Evolutionary conservation across 2,888 invertebrate species (phyloP).

Genomic region (Conops quadrifasciatus): DNA sequence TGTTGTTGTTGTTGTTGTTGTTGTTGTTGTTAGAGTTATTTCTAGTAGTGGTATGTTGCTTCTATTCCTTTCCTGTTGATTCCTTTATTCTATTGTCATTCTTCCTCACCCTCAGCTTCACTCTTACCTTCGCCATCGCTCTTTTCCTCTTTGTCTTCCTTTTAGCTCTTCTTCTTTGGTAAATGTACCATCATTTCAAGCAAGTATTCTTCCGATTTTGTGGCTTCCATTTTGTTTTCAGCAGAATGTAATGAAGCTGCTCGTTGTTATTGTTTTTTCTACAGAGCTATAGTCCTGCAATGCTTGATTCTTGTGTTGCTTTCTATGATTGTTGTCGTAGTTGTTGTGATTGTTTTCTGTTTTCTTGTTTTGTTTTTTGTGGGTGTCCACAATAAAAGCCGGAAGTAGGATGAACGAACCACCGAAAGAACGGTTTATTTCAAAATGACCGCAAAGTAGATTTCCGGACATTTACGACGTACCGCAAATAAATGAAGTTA

Average conservation of each 20-base stretch:
- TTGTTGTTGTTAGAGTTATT: constrained; percentile 4
- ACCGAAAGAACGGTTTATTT: constrained; percentile 15
- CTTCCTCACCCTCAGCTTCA: not conserved
- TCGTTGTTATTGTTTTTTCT: no score
- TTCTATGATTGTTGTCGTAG: constrained; percentile 1
- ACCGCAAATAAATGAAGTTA: constrained; percentile 23
- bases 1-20: not conserved
- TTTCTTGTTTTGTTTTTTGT: constrained; percentile 15
- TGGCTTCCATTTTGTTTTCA: constrained; percentile 15
- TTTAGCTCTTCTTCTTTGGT: not conserved
- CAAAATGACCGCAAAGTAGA: constrained; percentile 19
- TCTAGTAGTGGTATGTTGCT: not conserved
- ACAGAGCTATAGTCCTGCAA: no score
- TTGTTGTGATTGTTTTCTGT: not conserved
- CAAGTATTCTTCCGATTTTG: not conserved
- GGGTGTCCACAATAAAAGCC: constrained; percentile 15
- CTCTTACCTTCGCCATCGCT: not conserved
- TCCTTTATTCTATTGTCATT: not conserved
- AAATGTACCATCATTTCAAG: not conserved
- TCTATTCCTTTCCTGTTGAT: not conserved
- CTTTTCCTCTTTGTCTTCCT: constrained; percentile 6
- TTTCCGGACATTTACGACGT: constrained; percentile 10
- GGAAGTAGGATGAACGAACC: no score
- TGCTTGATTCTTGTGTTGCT: not conserved
- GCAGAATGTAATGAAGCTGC: no score